Evolutionary conservation across 2,113 vertebrate genomes (phyloP).

Genomic region (Dromaius novaehollandiae): DNA sequence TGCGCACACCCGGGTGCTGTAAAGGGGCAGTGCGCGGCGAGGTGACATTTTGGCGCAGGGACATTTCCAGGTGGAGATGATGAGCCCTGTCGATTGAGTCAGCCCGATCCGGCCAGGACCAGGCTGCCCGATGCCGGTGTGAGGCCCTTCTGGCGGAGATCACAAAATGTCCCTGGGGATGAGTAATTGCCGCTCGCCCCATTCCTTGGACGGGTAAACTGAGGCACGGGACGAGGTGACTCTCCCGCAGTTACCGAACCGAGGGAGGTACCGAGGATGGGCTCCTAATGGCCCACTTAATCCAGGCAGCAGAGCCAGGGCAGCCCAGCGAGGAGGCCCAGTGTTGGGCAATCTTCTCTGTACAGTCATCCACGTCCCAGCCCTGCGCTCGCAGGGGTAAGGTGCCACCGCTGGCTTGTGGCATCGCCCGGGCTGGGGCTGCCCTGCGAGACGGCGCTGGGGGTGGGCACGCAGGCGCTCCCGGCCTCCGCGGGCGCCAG

Average conservation of each 20-base stretch:
- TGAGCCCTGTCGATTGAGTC: fast-evolving
- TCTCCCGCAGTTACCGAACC: background rate
- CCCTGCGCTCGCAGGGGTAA: fast-evolving
- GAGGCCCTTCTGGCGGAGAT: background rate
- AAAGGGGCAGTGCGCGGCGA: fast-evolving
- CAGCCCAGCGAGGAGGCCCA: background rate
- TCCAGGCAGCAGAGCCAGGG: background rate
- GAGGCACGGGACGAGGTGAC: background rate
- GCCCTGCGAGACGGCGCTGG: background rate
- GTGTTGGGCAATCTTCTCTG: background rate
- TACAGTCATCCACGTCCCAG: background rate
- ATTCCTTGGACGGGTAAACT: background rate
- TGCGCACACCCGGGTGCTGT: fast-evolving
- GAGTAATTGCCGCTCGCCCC: background rate
- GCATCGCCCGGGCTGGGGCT: background rate
- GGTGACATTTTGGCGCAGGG: background rate
- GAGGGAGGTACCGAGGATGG: background rate
- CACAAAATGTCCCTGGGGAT: background rate
- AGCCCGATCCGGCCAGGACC: background rate
- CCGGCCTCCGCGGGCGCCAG: background rate
- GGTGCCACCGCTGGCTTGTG: background rate
- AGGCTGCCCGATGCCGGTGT: background rate
- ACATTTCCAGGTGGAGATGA: background rate
- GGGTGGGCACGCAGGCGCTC: background rate
- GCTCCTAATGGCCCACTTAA: background rate